Evolutionary conservation across 2,888 invertebrate genomes (phyloP), one percentile per base, ranked within the genome.

Genomic region (Pimpla rufipes): DNA sequence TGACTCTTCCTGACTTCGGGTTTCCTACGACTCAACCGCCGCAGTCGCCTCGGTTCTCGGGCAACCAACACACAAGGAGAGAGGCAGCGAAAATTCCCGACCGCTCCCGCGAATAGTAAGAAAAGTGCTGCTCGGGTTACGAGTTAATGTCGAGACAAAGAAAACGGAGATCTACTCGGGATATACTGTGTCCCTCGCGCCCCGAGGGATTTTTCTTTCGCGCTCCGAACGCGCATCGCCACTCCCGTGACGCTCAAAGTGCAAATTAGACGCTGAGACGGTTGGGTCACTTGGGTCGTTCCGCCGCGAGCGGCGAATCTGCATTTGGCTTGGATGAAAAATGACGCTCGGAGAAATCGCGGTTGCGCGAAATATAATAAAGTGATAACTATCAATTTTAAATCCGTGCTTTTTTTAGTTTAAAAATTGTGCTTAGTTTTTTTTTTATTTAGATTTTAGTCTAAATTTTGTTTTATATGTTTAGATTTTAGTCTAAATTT

Each of bases 71-170:
- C n/a, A n/a, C n/a, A n/a, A n/a, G n/a, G n/a, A 50, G 16, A 7
- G 7, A 50, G 50, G 16, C 8, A 18, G n/a, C n/a, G 2, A 57
- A 29, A 57, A 4, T 23, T 29, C 23, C 8, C 6, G 6, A n/a
- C 23, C 13, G 21, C n/a, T 62, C 37, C 35, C 2, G 11, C 62
- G 40, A 4, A 64, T 23, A 18, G 3, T 37, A 40, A 64, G 40
- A 64, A 64, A 64, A 42, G 29, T 59, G 57, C 57, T 29, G 40
- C 16, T 11, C 62, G 40, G 10, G 62, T 64, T 64, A 29, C 62
- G 62, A 11, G 40, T 10, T 16, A 64, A 18, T 64, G 11, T 64
- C 11, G 37, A 59, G 40, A 11, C 10, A 3, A 64, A 40, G 40
- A 42, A 59, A 37, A 35, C 59, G 37, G 59, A 37, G 59, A 59